These are phyloP conservation scores for Diloba caeruleocephala DNA, from an alignment of 2,888 invertebrate species.

Conservation along the genomic window DNA sequence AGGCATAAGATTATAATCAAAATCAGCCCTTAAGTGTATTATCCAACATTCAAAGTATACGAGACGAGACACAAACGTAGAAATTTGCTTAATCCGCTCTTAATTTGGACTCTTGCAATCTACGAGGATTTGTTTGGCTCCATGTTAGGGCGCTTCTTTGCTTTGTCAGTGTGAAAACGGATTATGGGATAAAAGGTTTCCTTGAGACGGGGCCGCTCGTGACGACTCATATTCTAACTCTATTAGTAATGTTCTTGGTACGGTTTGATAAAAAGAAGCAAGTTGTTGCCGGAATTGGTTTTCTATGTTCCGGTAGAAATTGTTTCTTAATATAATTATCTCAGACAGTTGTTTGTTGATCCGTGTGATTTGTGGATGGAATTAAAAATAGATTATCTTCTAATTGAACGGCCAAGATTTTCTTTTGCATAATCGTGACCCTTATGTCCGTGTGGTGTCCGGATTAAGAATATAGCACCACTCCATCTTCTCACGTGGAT, in stretches of 20 bases:
- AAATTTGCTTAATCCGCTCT: slow-evolving; percentile 78
- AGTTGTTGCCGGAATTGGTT: slow-evolving; percentile 16
- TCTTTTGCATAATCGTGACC: too few relatives aligned
- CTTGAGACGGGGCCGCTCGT: slow-evolving; percentile 54
- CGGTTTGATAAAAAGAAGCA: slow-evolving; percentile 32
- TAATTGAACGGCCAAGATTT: too few relatives aligned
- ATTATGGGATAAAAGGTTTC: slow-evolving; percentile 72
- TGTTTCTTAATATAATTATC: neutral
- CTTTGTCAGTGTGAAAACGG: slow-evolving; percentile 79
- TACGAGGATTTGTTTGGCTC: slow-evolving; percentile 75
- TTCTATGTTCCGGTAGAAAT: slow-evolving; percentile 2
- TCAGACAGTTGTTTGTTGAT: slow-evolving; percentile 2
- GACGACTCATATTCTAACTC: slow-evolving; percentile 67
- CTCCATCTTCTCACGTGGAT: too few relatives aligned
- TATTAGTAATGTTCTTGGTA: slow-evolving; percentile 59
- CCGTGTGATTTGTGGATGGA: slow-evolving; percentile 8
- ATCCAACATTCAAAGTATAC: slow-evolving; percentile 56
- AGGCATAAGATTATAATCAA: slow-evolving; percentile 48
- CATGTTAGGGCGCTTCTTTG: slow-evolving; percentile 67
- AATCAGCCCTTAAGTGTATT: slow-evolving; percentile 52
- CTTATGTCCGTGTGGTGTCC: too few relatives aligned
- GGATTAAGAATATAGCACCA: too few relatives aligned
- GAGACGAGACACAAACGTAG: slow-evolving; percentile 64
- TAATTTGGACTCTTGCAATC: slow-evolving; percentile 79
- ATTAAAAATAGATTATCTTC: too few relatives aligned